phyloP scores from a whole-genome alignment of 1,140 invertebrate genomes.

The Condylostylus longicornis region DNA sequence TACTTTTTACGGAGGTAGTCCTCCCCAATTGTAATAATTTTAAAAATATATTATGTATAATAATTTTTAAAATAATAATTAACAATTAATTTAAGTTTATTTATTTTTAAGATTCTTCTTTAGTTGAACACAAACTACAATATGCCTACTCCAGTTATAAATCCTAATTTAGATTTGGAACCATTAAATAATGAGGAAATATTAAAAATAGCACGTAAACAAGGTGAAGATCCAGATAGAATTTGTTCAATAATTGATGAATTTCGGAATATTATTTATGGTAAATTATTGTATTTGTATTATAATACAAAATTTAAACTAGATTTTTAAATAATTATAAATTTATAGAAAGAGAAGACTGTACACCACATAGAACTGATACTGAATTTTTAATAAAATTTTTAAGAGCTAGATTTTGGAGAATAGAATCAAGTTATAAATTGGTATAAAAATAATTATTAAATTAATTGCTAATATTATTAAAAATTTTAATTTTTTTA shows the following conservation, averaged over 20 bases:
- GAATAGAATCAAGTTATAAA: conserved; percentile 61
- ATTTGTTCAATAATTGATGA: conserved; percentile 38
- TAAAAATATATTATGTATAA: too few species aligned
- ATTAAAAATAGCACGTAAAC: conserved; percentile 18
- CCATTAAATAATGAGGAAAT: conserved; percentile 12
- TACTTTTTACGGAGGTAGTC: too few species aligned
- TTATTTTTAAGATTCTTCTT: too few species aligned
- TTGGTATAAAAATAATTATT: conserved; percentile 41
- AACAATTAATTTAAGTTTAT: too few species aligned
- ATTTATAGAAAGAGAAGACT: conserved; percentile 52
- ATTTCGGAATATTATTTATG: conserved; percentile 58
- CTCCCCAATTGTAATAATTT: too few species aligned
- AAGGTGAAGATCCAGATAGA: conserved; percentile 40
- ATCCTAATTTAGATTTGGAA: background rate
- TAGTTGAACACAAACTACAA: too few species aligned
- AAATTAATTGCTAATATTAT: background rate
- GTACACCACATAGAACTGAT: conserved; percentile 58
- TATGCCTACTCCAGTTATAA: too few species aligned
- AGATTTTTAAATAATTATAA: background rate
- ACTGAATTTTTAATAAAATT: conserved; percentile 70
- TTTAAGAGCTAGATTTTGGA: conserved; percentile 66
- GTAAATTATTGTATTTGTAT: conserved; percentile 34
- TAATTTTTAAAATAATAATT: too few species aligned
- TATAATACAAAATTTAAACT: background rate
- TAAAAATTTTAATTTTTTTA: conserved; percentile 29